Evolutionary conservation across 2,797 vertebrate genomes (phyloP), one percentile per base, ranked within the genome.

Genomic region (Tenualosa thibaudeaui): DNA sequence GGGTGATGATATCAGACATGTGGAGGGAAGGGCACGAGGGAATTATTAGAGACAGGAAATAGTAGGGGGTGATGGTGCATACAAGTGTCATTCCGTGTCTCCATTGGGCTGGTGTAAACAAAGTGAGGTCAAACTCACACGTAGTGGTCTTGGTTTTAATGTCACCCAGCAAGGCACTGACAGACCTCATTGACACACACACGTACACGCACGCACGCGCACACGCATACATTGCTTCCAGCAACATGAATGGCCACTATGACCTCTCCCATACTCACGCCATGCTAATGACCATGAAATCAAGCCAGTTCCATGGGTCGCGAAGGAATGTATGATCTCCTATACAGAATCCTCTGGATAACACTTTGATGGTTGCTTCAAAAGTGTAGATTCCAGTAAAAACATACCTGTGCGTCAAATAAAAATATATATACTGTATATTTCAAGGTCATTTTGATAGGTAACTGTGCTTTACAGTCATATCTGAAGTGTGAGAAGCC

Each of bases 281-380:
- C 97, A 99, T 99, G 88, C 94, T 95, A 94, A 99, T 99, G 94
- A 99, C 97, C 90, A 97, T 97, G 94, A 99, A 99, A 94, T 99
- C 98, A 91, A 99, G 94, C 98, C 98, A 99, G 89, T 99, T 99
- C 97, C 98, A 99, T 0, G 98, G 98, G 88, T 99, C 98, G 0
- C 96, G 94, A 83, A 99, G 97, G 95, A 98, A 99, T 91, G 98
- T 99, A 93, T 98, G 99, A 81, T 75, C 6, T 0, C 98, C 97
- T 0, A 97, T 84, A 90, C 97, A 99, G 94, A 99, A 99, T 22
- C 98, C 98, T 88, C 98, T 93, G 0, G 98, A 95, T 58, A 97
- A 82, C 84, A 99, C 92, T 94, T 99, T 99, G 89, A 97, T 88
- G 51, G 94, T 91, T 7, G 97, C 97, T 90, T 99, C 98, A 1